These are phyloP conservation scores for Halcyon smyrnensis DNA, from an alignment of 2,797 vertebrate species.

Conservation along the genomic window DNA sequence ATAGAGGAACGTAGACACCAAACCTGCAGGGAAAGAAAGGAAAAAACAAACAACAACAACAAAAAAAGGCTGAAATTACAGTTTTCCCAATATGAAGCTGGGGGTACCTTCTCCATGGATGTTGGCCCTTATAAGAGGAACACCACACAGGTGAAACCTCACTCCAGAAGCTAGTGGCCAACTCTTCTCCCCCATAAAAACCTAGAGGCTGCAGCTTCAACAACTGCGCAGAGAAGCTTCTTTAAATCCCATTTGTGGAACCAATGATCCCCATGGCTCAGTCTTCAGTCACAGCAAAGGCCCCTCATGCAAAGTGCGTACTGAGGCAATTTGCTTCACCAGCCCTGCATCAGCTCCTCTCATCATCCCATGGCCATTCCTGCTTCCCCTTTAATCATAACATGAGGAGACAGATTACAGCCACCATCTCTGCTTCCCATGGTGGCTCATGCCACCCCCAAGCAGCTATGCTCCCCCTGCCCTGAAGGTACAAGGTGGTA, in stretches of 20 bases:
- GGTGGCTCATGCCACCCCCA: neutral
- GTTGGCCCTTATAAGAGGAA: neutral
- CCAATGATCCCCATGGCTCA: neutral
- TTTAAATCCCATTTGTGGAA: neutral
- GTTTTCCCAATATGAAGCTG: neutral
- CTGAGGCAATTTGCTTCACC: neutral
- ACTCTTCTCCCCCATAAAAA: neutral
- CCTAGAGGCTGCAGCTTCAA: neutral
- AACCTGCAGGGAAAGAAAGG: slow-evolving; percentile 81
- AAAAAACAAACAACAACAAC: no score
- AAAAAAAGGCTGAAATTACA: neutral
- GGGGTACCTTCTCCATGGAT: neutral
- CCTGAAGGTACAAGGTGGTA: neutral
- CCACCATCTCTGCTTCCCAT: neutral
- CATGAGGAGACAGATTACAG: neutral
- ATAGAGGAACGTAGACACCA: slow-evolving; percentile 96
- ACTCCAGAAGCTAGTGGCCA: neutral
- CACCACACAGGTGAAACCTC: neutral
- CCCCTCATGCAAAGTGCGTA: neutral
- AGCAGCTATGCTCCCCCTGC: neutral
- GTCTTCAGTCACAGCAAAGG: neutral
- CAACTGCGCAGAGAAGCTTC: neutral
- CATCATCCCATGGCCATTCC: neutral
- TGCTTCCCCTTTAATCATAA: neutral
- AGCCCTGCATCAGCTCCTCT: neutral